Conservation (phyloP, 2,113 vertebrate genomes). For the Psophia crepitans region DNA sequence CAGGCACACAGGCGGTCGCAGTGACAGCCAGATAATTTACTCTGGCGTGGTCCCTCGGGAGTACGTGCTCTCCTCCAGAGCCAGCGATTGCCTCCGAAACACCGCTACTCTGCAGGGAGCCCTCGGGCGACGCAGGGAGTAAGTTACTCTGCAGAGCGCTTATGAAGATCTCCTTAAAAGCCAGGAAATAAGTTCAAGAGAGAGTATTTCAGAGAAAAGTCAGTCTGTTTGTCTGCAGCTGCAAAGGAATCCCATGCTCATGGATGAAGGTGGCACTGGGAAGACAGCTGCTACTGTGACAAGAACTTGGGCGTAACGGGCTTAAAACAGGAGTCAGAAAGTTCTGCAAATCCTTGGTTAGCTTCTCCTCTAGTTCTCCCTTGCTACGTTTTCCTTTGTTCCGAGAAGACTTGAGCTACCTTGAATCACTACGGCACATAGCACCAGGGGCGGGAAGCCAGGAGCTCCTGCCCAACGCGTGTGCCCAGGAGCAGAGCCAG, state of each 20-base stretch:
- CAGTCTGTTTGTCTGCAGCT: neutral
- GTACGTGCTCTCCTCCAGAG: neutral
- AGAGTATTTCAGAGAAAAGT: neutral
- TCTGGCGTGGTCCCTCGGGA: neutral
- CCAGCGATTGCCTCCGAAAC: neutral
- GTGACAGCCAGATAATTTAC: neutral
- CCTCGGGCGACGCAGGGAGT: neutral
- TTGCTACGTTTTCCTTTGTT: neutral
- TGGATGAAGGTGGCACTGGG: neutral
- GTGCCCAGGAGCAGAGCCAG: neutral
- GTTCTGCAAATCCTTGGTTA: neutral
- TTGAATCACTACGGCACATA: neutral
- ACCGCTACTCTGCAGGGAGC: neutral
- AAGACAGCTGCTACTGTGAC: neutral
- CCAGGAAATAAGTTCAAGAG: neutral
- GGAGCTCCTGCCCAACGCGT: accelerated
- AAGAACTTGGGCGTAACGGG: neutral
- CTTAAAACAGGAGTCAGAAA: accelerated
- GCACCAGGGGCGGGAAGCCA: neutral
- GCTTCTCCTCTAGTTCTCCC: neutral
- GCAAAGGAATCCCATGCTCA: accelerated
- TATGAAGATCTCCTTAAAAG: neutral
- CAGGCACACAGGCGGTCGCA: neutral
- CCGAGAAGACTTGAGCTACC: neutral
- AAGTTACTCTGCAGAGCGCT: neutral